A percentile compares a stretch with the other conserved stretches of the same genome.
These are phyloP conservation scores for Himalopsyche tibetana DNA, from an alignment of 2,888 invertebrate species.

Conservation along the genomic window DNA sequence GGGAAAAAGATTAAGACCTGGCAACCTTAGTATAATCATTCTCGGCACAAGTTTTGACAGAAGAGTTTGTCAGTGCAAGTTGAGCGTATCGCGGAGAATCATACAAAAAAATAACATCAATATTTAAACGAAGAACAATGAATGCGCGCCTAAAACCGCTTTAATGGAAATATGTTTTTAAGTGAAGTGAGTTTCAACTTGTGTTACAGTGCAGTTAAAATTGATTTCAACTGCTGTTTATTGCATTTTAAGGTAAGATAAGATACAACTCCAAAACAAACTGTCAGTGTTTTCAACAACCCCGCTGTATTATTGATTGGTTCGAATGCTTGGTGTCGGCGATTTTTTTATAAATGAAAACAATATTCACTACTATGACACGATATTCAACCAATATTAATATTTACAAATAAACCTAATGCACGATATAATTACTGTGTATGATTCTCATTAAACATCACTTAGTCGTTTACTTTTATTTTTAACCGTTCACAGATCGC, in stretches of 20 bases:
- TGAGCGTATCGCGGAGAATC: not conserved
- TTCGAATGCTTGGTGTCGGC: not conserved
- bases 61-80: slow-evolving; percentile 13
- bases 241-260: slow-evolving; percentile 41
- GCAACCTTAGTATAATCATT: not conserved
- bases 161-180: slow-evolving; percentile 51
- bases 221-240: slow-evolving; percentile 32
- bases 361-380: no score
- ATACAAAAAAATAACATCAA: not conserved
- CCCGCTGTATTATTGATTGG: slow-evolving; percentile 44
- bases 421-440: no score
- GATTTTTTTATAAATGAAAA: no score
- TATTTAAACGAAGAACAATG: not conserved
- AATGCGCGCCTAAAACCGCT: slow-evolving; percentile 4
- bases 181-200: slow-evolving; percentile 47
- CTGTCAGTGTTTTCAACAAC: slow-evolving; percentile 47
- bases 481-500: no score
- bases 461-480: no score
- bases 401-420: no score
- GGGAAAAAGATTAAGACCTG: not conserved
- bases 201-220: slow-evolving; percentile 49
- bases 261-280: slow-evolving; percentile 10
- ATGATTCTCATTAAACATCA: no score
- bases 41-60: slow-evolving; percentile 42
- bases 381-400: no score